Percentiles rank a stretch among this genome's conserved stretches.
phyloP scores from a whole-genome alignment of 2,888 invertebrate species.

The Candidula unifasciata region DNA sequence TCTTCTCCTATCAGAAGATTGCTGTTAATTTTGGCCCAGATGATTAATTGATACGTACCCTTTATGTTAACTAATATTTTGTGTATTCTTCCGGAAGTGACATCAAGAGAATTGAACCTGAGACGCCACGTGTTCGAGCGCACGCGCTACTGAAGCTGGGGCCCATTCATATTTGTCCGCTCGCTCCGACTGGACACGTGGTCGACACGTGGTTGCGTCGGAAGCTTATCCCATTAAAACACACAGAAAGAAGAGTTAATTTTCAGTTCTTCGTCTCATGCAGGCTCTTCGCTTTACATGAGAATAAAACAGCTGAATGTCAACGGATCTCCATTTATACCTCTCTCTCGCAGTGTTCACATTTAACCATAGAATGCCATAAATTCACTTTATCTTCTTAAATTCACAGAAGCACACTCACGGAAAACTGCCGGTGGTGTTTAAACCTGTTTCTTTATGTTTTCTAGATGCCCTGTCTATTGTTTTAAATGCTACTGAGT shows the following conservation, averaged over 20 bases:
- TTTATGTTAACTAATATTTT: constrained; percentile 43
- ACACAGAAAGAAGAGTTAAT: constrained; percentile 37
- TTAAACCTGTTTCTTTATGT: too few species aligned
- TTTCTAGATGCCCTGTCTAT: too few species aligned
- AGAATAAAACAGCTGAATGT: constrained; percentile 27
- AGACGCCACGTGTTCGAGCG: constrained; percentile 36
- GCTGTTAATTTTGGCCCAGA: constrained; percentile 27
- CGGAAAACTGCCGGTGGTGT: not conserved
- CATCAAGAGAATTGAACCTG: constrained; percentile 22
- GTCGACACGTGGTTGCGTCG: constrained; percentile 47
- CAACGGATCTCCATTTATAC: not conserved
- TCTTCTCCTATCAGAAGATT: constrained; percentile 10
- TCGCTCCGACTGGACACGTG: constrained; percentile 48
- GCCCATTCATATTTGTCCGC: constrained; percentile 43
- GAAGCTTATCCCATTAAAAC: constrained; percentile 48
- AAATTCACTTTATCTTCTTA: constrained; percentile 6
- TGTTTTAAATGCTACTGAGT: too few species aligned
- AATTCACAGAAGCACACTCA: not conserved
- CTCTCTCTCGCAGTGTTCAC: not conserved
- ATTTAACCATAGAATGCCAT: not conserved
- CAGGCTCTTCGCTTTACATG: constrained; percentile 28
- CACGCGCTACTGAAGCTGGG: constrained; percentile 1
- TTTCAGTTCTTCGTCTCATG: constrained; percentile 26
- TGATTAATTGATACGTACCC: constrained; percentile 46
- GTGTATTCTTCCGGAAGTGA: constrained; percentile 39